Evolutionary conservation across 2,888 invertebrate genomes (phyloP).

Genomic region (Ceramica pisi): DNA sequence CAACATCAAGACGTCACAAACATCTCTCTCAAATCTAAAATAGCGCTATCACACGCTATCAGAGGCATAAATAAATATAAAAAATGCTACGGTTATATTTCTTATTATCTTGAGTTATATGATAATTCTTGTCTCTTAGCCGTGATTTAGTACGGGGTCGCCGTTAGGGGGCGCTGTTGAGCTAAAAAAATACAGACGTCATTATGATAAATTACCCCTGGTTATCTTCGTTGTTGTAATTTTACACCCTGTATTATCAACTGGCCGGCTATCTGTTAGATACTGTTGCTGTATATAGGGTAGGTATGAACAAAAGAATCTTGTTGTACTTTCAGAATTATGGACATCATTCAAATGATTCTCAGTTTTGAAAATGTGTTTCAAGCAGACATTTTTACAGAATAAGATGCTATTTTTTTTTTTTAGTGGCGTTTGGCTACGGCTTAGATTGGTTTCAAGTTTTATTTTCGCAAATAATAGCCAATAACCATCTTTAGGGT

Average conservation of each 20-base stretch:
- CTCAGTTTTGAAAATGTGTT: not conserved
- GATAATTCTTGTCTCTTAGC: conserved; percentile 84
- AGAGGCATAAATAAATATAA: conserved; percentile 54
- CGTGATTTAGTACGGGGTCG: conserved; percentile 85
- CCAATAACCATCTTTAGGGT: too few species aligned
- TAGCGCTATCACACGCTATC: conserved; percentile 49
- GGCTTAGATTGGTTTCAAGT: too few species aligned
- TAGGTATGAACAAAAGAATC: conserved; percentile 3
- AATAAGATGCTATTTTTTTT: too few species aligned
- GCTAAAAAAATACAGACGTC: conserved; percentile 80
- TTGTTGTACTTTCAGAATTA: not conserved
- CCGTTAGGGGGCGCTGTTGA: conserved; percentile 72
- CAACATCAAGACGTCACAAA: not conserved
- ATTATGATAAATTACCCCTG: conserved; percentile 83
- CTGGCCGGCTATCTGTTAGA: conserved; percentile 42
- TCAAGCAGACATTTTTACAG: too few species aligned
- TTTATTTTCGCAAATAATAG: too few species aligned
- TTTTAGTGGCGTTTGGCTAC: too few species aligned
- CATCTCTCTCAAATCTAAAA: conserved; percentile 1
- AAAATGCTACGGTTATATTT: conserved; percentile 72
- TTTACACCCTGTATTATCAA: conserved; percentile 71
- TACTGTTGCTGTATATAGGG: conserved; percentile 25
- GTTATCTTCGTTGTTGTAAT: conserved; percentile 70
- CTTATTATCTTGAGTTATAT: conserved; percentile 87
- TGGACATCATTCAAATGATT: not conserved